These are phyloP conservation scores for Chromis chromis DNA, from an alignment of 2,797 vertebrate species.

Conservation along the genomic window DNA sequence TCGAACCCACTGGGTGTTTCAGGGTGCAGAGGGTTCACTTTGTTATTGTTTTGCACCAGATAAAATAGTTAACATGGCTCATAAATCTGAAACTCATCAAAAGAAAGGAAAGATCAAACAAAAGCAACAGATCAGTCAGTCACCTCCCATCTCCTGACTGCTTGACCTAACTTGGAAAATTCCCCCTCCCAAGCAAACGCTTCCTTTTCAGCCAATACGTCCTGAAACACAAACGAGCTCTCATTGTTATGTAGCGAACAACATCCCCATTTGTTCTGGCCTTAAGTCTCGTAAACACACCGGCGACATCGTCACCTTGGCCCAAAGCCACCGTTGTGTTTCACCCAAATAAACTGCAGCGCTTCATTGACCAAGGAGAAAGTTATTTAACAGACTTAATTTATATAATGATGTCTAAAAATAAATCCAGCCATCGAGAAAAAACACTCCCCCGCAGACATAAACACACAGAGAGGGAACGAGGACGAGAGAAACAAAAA, in stretches of 20 bases:
- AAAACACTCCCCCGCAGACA: constrained; percentile 12
- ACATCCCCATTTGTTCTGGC: constrained; percentile 31
- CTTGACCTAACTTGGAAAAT: constrained; percentile 43
- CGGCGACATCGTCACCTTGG: constrained; percentile 50
- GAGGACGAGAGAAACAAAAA: background rate
- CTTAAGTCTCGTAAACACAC: constrained; percentile 35
- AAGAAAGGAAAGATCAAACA: constrained; percentile 51
- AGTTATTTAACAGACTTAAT: constrained; percentile 44
- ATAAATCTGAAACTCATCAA: constrained; percentile 27
- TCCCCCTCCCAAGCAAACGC: constrained; percentile 30
- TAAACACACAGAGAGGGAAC: constrained; percentile 18
- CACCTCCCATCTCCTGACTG: constrained; percentile 45
- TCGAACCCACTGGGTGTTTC: too few species aligned
- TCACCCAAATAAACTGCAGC: constrained; percentile 41
- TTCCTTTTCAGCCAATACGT: constrained; percentile 39
- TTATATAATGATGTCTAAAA: constrained; percentile 55
- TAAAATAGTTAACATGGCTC: constrained; percentile 1
- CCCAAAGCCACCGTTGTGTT: constrained; percentile 30
- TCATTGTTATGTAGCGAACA: constrained; percentile 55
- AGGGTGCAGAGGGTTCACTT: background rate
- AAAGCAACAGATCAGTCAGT: constrained; percentile 25
- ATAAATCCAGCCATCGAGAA: constrained; percentile 22
- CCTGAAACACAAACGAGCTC: constrained; percentile 10
- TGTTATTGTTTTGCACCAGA: background rate
- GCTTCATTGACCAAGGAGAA: constrained; percentile 26